These are phyloP conservation scores for Lagorchestes hirsutus DNA, from an alignment of 2,797 vertebrate genomes.

Conservation along the genomic window DNA sequence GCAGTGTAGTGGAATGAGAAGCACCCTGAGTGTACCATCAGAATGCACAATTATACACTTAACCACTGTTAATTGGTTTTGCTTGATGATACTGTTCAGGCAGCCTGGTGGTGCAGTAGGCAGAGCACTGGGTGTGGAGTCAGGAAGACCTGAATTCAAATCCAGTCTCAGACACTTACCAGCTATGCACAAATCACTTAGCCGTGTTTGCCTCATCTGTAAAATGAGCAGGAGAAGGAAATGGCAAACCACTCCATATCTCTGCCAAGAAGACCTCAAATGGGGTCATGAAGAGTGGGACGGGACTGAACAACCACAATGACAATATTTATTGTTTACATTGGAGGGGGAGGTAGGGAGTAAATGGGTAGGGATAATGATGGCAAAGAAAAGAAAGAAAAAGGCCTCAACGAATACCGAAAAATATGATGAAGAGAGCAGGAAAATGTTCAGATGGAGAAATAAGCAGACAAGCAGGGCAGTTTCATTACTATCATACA, in stretches of 20 bases:
- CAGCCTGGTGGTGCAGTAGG: not conserved
- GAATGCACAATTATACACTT: not conserved
- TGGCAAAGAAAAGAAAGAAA: not conserved
- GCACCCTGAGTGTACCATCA: not conserved
- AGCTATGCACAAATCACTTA: not conserved
- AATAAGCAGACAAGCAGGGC: not conserved
- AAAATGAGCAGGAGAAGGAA: not conserved
- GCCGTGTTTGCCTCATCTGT: not conserved
- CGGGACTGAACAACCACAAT: not conserved
- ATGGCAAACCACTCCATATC: not conserved
- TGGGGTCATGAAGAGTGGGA: not conserved
- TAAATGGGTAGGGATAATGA: not conserved
- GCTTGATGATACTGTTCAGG: not conserved
- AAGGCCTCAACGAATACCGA: not conserved
- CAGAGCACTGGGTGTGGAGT: not conserved
- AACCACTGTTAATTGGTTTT: not conserved
- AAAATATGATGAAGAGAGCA: not conserved
- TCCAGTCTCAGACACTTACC: not conserved
- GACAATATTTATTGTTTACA: not conserved
- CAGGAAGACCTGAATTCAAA: not conserved
- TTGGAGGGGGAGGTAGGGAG: not conserved
- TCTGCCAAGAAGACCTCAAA: not conserved
- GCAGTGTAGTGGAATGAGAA: not conserved
- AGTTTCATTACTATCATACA: not conserved
- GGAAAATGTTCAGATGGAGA: not conserved